Conservation (phyloP, 2,113 vertebrate species). For the Zingel zingel region DNA sequence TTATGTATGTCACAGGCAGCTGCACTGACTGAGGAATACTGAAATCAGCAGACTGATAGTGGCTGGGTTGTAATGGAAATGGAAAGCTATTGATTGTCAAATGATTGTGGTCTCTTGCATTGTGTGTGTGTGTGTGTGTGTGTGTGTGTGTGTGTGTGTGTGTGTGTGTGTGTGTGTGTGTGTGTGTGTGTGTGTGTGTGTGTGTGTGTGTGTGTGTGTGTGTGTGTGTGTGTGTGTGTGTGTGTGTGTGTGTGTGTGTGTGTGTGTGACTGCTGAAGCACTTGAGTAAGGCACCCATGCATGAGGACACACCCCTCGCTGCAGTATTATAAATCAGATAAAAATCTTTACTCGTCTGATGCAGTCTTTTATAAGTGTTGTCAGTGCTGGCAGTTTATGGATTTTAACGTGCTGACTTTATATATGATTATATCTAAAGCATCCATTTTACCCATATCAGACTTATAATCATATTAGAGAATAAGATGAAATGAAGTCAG, state of each 20-base stretch:
- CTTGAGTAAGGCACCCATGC: conserved; percentile 26
- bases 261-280: neutral
- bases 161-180: neutral
- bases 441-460: neutral
- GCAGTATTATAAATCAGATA: conserved; percentile 58
- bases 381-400: neutral
- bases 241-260: neutral
- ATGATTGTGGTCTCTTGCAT: conserved; percentile 30
- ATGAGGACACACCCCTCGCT: conserved; percentile 40
- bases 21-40: neutral
- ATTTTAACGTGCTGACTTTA: neutral
- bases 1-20: conserved; percentile 10
- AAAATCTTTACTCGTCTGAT: conserved; percentile 10
- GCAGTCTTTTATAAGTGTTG: neutral
- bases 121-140: conserved; percentile 4
- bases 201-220: neutral
- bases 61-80: conserved; percentile 39
- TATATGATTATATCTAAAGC: neutral
- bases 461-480: neutral
- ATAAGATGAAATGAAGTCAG: neutral
- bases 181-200: neutral
- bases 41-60: conserved; percentile 5
- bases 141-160: conserved; percentile 6
- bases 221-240: neutral
- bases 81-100: conserved; percentile 60